phyloP scores from a whole-genome alignment of 92 coral and sea anemone species.

The Anthopleura xanthogrammica region DNA sequence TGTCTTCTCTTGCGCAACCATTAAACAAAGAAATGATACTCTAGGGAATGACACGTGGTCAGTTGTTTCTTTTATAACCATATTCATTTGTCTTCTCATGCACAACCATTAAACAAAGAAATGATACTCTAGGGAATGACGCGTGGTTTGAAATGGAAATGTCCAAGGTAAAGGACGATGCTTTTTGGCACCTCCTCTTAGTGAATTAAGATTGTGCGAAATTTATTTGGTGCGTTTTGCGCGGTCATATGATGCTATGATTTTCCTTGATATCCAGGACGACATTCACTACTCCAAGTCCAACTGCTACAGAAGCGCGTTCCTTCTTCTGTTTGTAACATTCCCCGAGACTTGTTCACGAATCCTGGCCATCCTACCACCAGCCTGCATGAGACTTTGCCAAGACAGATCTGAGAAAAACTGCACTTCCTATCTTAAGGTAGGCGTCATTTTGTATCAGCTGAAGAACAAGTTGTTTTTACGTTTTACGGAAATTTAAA shows the following conservation, averaged over 20 bases:
- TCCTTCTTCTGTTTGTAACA: constrained; percentile 69
- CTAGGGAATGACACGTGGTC: too few species aligned
- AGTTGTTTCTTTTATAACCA: too few species aligned
- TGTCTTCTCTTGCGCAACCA: too few species aligned
- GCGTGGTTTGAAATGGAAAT: too few species aligned
- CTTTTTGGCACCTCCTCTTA: background rate
- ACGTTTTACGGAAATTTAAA: too few species aligned
- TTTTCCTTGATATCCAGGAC: constrained; percentile 4
- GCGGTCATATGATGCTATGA: background rate
- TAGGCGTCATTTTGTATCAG: background rate
- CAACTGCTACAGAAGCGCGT: constrained; percentile 66
- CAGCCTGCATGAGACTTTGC: constrained; percentile 66
- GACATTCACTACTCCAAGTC: constrained; percentile 45
- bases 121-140: too few species aligned
- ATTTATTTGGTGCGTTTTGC: background rate
- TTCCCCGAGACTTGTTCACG: constrained; percentile 74
- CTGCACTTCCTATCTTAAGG: constrained; percentile 68
- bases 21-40: too few species aligned
- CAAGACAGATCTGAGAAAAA: constrained; percentile 51
- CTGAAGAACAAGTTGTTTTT: too few species aligned
- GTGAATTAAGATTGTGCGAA: background rate
- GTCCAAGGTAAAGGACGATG: too few species aligned
- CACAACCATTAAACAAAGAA: too few species aligned
- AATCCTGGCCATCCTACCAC: constrained; percentile 66
- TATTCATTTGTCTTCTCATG: too few species aligned